These are phyloP conservation scores for Penaeus chinensis DNA, from an alignment of 1,140 invertebrate genomes.

Conservation along the genomic window DNA sequence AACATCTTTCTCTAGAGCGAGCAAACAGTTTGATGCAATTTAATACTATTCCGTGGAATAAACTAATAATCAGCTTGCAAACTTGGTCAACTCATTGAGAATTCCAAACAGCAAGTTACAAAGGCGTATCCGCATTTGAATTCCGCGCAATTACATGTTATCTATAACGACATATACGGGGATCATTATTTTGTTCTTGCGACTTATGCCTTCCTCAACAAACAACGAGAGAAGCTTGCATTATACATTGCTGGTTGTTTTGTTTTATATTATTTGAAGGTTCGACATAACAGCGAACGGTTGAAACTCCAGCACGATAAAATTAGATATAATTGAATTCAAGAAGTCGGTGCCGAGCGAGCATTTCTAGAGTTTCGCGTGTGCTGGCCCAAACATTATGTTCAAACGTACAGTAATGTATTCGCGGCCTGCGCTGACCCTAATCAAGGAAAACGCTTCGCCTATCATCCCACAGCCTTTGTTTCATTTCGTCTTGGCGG, in stretches of 20 bases:
- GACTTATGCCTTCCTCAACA: neutral
- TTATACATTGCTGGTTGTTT: too few species aligned
- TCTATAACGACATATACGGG: constrained; percentile 53
- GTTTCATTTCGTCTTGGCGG: constrained; percentile 52
- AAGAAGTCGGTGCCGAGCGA: constrained; percentile 46
- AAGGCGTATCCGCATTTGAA: constrained; percentile 59
- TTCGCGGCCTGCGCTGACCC: constrained; percentile 57
- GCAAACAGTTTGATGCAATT: constrained; percentile 51
- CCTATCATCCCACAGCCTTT: constrained; percentile 47
- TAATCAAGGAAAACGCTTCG: constrained; percentile 59
- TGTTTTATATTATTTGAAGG: too few species aligned
- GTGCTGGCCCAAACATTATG: constrained; percentile 60
- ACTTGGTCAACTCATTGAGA: constrained; percentile 59
- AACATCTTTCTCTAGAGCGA: neutral
- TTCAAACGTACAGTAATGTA: constrained; percentile 62
- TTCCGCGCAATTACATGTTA: constrained; percentile 58
- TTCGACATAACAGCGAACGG: too few species aligned
- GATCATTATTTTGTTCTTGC: constrained; percentile 30
- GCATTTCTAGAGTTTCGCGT: constrained; percentile 49
- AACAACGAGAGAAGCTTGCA: neutral
- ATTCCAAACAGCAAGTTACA: constrained; percentile 60
- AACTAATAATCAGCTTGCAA: constrained; percentile 60
- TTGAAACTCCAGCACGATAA: constrained; percentile 20
- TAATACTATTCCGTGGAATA: constrained; percentile 56
- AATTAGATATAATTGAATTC: constrained; percentile 56